Evolutionary conservation across 2,797 vertebrate species (phyloP), one percentile per base, ranked within the genome.

Genomic region (Meda fulgida): DNA sequence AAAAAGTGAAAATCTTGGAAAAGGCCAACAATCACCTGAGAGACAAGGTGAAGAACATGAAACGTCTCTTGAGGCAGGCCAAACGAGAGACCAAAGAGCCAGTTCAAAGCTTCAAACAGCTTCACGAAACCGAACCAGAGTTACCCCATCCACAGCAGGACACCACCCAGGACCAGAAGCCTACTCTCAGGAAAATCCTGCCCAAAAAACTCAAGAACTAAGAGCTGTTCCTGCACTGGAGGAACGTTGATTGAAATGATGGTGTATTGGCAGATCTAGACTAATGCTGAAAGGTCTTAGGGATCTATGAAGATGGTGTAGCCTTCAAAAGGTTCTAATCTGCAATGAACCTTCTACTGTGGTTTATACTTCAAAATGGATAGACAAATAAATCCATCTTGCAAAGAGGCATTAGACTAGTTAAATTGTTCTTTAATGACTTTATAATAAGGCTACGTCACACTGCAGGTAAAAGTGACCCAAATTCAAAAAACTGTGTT

Each of bases 11-110:
- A 3, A 88, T 92, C 43, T 87, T 97, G 87, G 96, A 97, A 91
- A 96, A 96, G 91, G 93, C 96, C 88, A 97, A 96, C 66, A 93
- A 94, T 75, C 96, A 97, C 91, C 94, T 97, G 89, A 91, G 90
- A 83, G 96, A 96, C 87, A 96, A 95, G 89, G 96, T 97, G 89
- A 96, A 95, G 93, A 96, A 92, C 89, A 94, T 96, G 91, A 97
- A 97, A 66, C 95, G 96, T 46, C 93, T 94, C 85, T 90, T 97
- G 40, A 94, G 96, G 31, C 95, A 95, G 91, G 95, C 94, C 80
- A 95, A 95, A 21, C 93, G 94, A 1, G 95, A 94, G 67, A 92
- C 88, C 58, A 90, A 96, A 84, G 94, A 95, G 36, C 94, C 94
- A 76, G 93, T 92, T 66, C 90, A 94, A 48, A 91, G 87, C 87